Evolutionary conservation across 2,888 invertebrate species (phyloP).

Genomic region (Drosophila kuntzei): DNA sequence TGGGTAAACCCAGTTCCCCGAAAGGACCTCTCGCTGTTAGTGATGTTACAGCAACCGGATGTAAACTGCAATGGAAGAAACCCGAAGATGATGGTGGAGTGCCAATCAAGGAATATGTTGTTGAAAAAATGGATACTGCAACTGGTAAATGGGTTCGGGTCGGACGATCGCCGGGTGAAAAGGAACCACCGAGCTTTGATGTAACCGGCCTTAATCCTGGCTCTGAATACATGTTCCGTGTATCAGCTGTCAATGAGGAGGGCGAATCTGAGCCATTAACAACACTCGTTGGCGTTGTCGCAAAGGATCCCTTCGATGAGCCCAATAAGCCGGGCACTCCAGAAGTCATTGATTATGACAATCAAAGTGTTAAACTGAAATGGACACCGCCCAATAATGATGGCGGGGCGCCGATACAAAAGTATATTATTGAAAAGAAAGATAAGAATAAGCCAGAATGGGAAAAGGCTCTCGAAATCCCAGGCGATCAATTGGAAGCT

Average conservation of each 20-base stretch:
- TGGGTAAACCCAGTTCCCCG: conserved; percentile 92
- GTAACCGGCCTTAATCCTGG: conserved; percentile 94
- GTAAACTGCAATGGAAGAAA: conserved; percentile 96
- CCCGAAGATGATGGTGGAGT: conserved; percentile 98
- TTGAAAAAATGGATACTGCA: conserved; percentile 96
- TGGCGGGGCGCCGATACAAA: conserved; percentile 98
- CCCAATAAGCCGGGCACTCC: conserved; percentile 97
- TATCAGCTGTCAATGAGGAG: conserved; percentile 98
- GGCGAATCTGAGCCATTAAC: conserved; percentile 98
- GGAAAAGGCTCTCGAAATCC: conserved; percentile 92
- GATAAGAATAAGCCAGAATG: conserved; percentile 94
- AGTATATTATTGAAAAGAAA: conserved; percentile 97
- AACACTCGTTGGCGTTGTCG: conserved; percentile 96
- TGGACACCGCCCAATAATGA: conserved; percentile 96
- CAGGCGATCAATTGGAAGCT: conserved; percentile 91
- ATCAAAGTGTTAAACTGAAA: conserved; percentile 96
- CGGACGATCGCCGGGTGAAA: conserved; percentile 89
- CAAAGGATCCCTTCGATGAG: conserved; percentile 99
- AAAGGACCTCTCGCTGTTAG: conserved; percentile 95
- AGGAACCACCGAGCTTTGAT: conserved; percentile 90
- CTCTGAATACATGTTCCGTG: conserved; percentile 99
- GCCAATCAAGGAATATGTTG: conserved; percentile 97
- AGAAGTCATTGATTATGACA: conserved; percentile 96
- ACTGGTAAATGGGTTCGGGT: conserved; percentile 94
- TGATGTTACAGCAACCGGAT: conserved; percentile 96